Evolutionary conservation across 2,113 vertebrate genomes (phyloP).

Genomic region (Todiramphus saurophagus): DNA sequence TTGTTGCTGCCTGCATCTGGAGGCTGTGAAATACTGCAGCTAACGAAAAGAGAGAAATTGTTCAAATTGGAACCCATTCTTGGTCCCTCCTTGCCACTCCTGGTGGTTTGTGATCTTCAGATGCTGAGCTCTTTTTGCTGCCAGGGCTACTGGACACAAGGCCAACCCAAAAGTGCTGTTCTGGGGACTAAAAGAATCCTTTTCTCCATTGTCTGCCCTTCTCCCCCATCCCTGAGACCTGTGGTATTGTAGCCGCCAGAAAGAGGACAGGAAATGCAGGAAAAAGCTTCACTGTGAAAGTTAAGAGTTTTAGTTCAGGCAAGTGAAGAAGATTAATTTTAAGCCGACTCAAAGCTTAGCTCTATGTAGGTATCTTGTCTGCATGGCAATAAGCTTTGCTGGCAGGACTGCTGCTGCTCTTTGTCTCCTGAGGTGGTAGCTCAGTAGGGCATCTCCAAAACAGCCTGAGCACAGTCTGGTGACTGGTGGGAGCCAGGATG

Average conservation of each 20-base stretch:
- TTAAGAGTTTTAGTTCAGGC: slow-evolving; percentile 2
- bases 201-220: background rate
- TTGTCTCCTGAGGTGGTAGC: background rate
- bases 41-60: background rate
- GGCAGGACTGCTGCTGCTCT: background rate
- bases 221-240: background rate
- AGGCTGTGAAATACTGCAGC: background rate
- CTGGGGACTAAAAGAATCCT: background rate
- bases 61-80: background rate
- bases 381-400: background rate
- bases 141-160: background rate
- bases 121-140: background rate
- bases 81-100: background rate
- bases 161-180: background rate
- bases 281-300: background rate
- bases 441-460: background rate
- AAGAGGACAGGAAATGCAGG: background rate
- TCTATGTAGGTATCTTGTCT: background rate
- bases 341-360: background rate
- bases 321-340: slow-evolving; percentile 35
- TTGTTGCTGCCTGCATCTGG: background rate
- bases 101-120: background rate
- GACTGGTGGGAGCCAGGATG: background rate
- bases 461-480: background rate
- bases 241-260: background rate